phyloP scores from a whole-genome alignment of 1,140 invertebrate genomes.

The Lerema accius region DNA sequence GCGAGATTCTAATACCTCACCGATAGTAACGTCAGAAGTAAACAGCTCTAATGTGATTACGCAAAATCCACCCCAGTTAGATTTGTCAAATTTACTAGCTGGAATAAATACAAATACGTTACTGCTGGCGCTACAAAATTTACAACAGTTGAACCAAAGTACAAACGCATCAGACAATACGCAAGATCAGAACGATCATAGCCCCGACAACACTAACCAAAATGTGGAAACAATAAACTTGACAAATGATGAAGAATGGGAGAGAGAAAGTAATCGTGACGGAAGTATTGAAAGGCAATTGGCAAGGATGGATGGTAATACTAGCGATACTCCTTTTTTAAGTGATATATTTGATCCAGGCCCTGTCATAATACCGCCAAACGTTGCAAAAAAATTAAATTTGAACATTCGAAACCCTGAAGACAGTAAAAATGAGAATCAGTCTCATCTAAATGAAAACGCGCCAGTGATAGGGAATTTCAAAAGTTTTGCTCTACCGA shows the following conservation, averaged over 20 bases:
- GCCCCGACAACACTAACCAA: conserved; percentile 29
- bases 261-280: conserved; percentile 70
- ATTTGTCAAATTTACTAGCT: conserved; percentile 61
- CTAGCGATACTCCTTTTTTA: conserved; percentile 74
- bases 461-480: conserved; percentile 75
- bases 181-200: conserved; percentile 32
- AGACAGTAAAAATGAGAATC: conserved; percentile 43
- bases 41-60: conserved; percentile 16
- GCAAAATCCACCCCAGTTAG: conserved; percentile 40
- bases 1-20: conserved; percentile 6
- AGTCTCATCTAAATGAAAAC: conserved; percentile 57
- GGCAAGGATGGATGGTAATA: conserved; percentile 61
- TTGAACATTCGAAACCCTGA: conserved; percentile 52
- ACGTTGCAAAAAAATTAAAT: conserved; percentile 59
- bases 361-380: conserved; percentile 59
- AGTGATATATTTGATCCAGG: conserved; percentile 81
- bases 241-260: conserved; percentile 77
- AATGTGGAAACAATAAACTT: conserved; percentile 73
- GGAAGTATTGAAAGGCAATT: conserved; percentile 70
- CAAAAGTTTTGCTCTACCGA: conserved; percentile 81
- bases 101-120: conserved; percentile 70
- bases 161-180: conserved; percentile 26
- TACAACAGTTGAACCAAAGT: conserved; percentile 58
- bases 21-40: conserved; percentile 1
- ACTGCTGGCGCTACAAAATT: conserved; percentile 69